A percentile compares a stretch with the other conserved stretches of the same genome.
Evolutionary conservation across 2,888 invertebrate species (phyloP).

Genomic region (Macropis europaea): DNA sequence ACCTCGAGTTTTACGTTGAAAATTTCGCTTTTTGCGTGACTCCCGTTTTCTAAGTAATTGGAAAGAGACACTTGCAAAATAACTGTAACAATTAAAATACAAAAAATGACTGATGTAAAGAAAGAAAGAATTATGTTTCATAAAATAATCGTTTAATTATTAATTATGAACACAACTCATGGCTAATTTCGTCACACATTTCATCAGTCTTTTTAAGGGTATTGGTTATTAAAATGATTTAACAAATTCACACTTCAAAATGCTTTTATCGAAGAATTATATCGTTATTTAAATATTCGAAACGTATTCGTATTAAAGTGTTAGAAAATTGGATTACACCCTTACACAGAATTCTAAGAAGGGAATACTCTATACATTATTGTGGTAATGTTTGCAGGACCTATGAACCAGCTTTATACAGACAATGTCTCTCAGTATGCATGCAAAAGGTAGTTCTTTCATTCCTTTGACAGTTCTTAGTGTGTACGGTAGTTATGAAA

Average conservation of each 20-base stretch:
- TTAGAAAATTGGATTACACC: conserved; percentile 30
- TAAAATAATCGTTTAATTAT: too few relatives aligned
- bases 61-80: too few relatives aligned
- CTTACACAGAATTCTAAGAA: conserved; percentile 42
- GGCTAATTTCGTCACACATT: too few relatives aligned
- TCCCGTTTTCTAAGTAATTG: too few relatives aligned
- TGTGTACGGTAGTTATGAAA: conserved; percentile 36
- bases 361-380: conserved; percentile 49
- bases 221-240: too few relatives aligned
- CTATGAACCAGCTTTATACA: conserved; percentile 71
- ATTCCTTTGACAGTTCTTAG: conserved; percentile 60
- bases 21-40: background rate
- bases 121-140: too few relatives aligned
- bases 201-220: too few relatives aligned
- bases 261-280: too few relatives aligned
- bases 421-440: conserved; percentile 71
- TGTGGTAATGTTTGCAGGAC: conserved; percentile 67
- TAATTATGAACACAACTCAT: too few relatives aligned
- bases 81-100: background rate
- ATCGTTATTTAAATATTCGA: background rate
- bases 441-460: conserved; percentile 69
- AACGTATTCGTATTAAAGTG: background rate
- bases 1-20: background rate
- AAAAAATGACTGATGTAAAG: background rate
- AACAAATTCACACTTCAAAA: too few relatives aligned